phyloP scores from a whole-genome alignment of 2,888 invertebrate genomes.

The Pelosia muscerda region DNA sequence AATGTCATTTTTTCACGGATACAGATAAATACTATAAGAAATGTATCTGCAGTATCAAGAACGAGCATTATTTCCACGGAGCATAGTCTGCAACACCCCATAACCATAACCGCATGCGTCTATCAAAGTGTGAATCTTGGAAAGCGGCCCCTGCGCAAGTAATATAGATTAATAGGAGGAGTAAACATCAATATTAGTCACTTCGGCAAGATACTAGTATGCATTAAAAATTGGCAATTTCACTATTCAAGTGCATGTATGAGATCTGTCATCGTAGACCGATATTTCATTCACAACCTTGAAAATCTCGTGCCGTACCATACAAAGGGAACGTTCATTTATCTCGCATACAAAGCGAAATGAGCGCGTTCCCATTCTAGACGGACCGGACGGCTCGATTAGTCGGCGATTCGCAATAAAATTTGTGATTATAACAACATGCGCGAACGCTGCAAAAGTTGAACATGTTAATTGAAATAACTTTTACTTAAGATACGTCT shows the following conservation, averaged over 20 bases:
- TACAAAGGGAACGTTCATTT: constrained; percentile 58
- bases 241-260: background rate
- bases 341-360: constrained; percentile 66
- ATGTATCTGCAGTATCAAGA: too few species aligned
- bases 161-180: too few species aligned
- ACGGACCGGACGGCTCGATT: constrained; percentile 59
- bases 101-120: too few species aligned
- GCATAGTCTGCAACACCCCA: too few species aligned
- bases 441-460: constrained; percentile 32
- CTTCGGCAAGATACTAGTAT: background rate
- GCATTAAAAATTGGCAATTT: background rate
- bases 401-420: constrained; percentile 58
- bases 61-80: too few species aligned
- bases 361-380: constrained; percentile 70
- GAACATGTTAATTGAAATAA: constrained; percentile 28
- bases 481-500: constrained; percentile 28
- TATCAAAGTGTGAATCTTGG: too few species aligned
- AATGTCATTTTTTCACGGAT: too few species aligned
- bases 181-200: background rate
- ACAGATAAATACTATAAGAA: too few species aligned
- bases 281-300: constrained; percentile 29
- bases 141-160: too few species aligned
- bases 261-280: background rate
- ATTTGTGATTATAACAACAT: constrained; percentile 53
- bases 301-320: constrained; percentile 20